phyloP scores from a whole-genome alignment of 1,140 invertebrate genomes.

The Galendromus occidentalis region DNA sequence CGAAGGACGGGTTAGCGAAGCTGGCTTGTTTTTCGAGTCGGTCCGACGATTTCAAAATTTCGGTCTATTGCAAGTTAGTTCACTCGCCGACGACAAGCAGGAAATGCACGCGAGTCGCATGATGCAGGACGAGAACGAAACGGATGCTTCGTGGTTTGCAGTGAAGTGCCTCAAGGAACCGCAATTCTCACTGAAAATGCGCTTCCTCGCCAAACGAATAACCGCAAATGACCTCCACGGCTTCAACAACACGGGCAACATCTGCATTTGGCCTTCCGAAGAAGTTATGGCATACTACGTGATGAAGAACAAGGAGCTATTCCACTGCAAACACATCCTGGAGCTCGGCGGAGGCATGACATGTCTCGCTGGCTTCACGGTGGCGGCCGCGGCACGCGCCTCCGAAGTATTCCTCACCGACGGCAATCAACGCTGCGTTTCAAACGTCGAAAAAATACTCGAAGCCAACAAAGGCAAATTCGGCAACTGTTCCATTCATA shows the following conservation, averaged over 20 bases:
- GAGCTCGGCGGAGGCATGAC: slow-evolving; percentile 71
- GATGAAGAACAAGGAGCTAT: slow-evolving; percentile 41
- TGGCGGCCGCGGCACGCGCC: slow-evolving; percentile 24
- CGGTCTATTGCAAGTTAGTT: slow-evolving; percentile 16
- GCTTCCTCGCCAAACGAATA: slow-evolving; percentile 18
- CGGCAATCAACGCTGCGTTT: slow-evolving; percentile 51
- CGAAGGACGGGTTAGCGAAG: slow-evolving; percentile 17
- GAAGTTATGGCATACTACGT: slow-evolving; percentile 56
- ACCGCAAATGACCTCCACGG: slow-evolving; percentile 39
- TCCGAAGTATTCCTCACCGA: slow-evolving; percentile 40
- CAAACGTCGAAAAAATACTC: slow-evolving; percentile 28
- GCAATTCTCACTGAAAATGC: slow-evolving; percentile 8
- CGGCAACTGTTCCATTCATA: slow-evolving; percentile 16
- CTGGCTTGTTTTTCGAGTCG: slow-evolving; percentile 13
- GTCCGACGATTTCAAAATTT: slow-evolving; percentile 18
- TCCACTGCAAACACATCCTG: slow-evolving; percentile 40
- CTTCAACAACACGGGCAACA: slow-evolving; percentile 76
- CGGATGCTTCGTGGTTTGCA: slow-evolving; percentile 11
- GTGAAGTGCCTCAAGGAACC: slow-evolving; percentile 9
- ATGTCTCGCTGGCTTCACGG: slow-evolving; percentile 50
- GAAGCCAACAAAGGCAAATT: slow-evolving; percentile 17
- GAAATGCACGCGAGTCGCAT: not conserved
- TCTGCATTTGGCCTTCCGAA: slow-evolving; percentile 73
- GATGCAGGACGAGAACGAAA: slow-evolving; percentile 6
- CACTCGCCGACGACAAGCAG: slow-evolving; percentile 11